Conservation (phyloP, 2,113 vertebrate species). For the Azemiops feae region DNA sequence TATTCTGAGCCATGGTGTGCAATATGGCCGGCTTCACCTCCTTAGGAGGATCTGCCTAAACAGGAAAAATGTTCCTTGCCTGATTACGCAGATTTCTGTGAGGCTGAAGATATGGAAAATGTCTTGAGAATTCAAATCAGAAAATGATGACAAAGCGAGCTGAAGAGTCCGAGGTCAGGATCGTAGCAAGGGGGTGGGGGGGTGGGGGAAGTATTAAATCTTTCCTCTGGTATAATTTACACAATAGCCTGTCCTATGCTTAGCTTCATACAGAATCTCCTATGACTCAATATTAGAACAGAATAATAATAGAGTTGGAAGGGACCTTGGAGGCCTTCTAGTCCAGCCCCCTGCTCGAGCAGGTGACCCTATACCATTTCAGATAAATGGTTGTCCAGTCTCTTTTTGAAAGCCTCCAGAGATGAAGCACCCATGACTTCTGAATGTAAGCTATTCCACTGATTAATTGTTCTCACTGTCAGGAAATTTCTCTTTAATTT, state of each 20-base stretch:
- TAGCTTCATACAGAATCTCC: neutral
- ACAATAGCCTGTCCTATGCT: neutral
- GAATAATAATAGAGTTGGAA: too few relatives aligned
- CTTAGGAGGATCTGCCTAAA: neutral
- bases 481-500: too few relatives aligned
- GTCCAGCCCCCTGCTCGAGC: neutral
- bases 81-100: neutral
- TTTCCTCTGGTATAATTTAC: neutral
- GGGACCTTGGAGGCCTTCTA: neutral
- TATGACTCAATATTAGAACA: neutral
- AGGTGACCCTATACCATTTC: neutral
- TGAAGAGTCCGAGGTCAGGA: neutral
- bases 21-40: neutral
- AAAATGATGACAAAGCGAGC: neutral
- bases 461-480: too few relatives aligned
- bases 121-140: neutral
- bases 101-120: neutral
- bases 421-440: too few relatives aligned
- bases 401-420: too few relatives aligned
- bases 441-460: too few relatives aligned
- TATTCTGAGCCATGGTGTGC: neutral
- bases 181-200: neutral
- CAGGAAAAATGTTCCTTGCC: neutral
- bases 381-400: too few relatives aligned
- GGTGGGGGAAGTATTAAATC: neutral